Evolutionary conservation across 2,888 invertebrate genomes (phyloP).

Genomic region (Nebria salina): DNA sequence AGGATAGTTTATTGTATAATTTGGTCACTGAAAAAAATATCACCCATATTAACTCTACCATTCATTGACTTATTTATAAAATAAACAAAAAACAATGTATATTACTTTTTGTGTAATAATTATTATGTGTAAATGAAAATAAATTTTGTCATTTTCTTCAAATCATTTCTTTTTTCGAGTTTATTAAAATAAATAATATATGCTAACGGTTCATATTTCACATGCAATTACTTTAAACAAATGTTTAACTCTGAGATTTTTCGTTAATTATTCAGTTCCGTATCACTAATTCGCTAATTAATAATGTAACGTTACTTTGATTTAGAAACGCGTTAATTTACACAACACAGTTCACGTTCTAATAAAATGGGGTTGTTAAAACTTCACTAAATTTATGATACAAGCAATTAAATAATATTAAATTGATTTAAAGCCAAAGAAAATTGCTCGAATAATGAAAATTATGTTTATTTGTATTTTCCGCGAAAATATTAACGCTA

Average conservation of each 20-base stretch:
- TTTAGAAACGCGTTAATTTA: neutral
- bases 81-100: conserved; percentile 33
- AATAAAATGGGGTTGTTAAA: no score
- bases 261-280: neutral
- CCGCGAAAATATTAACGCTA: no score
- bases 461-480: no score
- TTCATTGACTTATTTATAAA: conserved; percentile 22
- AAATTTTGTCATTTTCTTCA: conserved; percentile 44
- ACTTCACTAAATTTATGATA: no score
- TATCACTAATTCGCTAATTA: neutral
- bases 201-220: neutral
- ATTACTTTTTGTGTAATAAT: conserved; percentile 45
- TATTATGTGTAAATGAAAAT: conserved; percentile 41
- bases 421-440: no score
- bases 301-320: neutral
- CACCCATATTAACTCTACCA: conserved; percentile 35
- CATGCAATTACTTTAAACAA: neutral
- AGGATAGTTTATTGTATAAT: conserved; percentile 33
- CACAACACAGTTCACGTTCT: neutral
- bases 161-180: neutral
- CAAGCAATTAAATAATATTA: no score
- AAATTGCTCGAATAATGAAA: no score
- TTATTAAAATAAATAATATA: neutral
- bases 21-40: conserved; percentile 30
- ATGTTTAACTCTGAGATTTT: neutral